Evolutionary conservation across 1,140 invertebrate species (phyloP), one percentile per base, ranked within the genome.

Genomic region (Ladona fulva): DNA sequence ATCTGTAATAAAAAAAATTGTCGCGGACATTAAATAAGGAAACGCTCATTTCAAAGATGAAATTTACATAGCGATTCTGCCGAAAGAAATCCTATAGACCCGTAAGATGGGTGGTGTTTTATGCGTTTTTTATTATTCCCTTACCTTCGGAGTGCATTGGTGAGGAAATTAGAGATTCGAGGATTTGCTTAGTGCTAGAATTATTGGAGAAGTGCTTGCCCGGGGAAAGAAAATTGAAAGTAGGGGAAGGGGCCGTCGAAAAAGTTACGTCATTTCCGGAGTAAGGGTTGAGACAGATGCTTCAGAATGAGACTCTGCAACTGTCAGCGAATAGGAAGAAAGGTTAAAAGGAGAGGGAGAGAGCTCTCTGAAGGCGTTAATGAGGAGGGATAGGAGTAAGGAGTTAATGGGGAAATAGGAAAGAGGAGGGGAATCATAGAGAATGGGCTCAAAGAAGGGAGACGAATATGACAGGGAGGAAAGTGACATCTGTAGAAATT

Each of bases 221-320:
- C n/a, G n/a, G n/a, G n/a, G n/a, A 37, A 37, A 8, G 29, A 37
- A 37, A 37, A 37, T 37, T 37, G 29, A 37, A 37, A 37, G 29
- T 22, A 66, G 44, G 44, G 44, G 44, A 19, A 66, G 16, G 52
- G 14, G 14, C 14, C n/a, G n/a, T 66, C 5, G 3, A 66, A 66
- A 66, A 66, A 66, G 52, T 66, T 66, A 16, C n/a, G 52, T 66
- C 52, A 66, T 66, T 66, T 66, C 52, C 52, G 52, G 52, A 66
- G n/a, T 10, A 52, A 10, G 44, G 44, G 10, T 52, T 52, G 44
- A 52, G 44, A 19, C 44, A 52, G 44, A 52, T 52, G 44, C 44
- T 52, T 10, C 19, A 19, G 44, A 52, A 52, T 52, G 44, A 52
- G 44, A 52, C 44, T n/a, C 44, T 10, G 44, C 44, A 19, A 52